Evolutionary conservation across 1,140 invertebrate species (phyloP).

Genomic region (Drosophila santomea): DNA sequence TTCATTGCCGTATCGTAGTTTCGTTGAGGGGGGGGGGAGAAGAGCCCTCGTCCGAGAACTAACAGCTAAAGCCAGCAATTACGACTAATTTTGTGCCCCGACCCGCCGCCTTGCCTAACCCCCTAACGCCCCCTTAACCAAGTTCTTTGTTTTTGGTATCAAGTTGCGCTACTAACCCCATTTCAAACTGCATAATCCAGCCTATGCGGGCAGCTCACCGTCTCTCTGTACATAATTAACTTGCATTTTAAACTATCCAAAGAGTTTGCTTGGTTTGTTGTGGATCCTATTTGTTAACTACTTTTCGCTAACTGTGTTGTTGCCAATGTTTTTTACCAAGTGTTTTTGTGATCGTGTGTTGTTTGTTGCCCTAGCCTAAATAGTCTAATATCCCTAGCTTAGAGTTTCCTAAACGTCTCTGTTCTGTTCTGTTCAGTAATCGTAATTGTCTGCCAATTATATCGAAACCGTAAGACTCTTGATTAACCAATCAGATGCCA

Average conservation of each 20-base stretch:
- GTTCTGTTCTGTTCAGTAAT: constrained; percentile 43
- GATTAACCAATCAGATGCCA: constrained; percentile 40
- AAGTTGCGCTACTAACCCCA: constrained; percentile 57
- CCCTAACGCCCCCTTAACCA: constrained; percentile 1
- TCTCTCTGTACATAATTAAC: constrained; percentile 16
- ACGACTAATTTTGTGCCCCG: constrained; percentile 49
- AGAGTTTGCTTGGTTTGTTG: constrained; percentile 53
- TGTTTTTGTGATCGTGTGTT: constrained; percentile 30
- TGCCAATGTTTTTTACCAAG: constrained; percentile 31
- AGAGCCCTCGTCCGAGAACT: constrained; percentile 26
- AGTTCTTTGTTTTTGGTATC: constrained; percentile 41
- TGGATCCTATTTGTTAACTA: constrained; percentile 39
- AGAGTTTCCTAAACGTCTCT: constrained; percentile 34
- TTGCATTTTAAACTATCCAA: constrained; percentile 43
- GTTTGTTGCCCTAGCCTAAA: constrained; percentile 14
- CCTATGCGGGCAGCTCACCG: constrained; percentile 17
- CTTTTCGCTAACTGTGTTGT: constrained; percentile 56
- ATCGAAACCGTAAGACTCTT: constrained; percentile 37
- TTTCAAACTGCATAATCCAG: constrained; percentile 36
- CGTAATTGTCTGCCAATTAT: constrained; percentile 40
- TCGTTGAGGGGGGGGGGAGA: constrained; percentile 26
- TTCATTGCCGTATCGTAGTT: constrained; percentile 42
- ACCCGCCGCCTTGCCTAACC: constrained; percentile 26
- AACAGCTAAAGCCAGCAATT: constrained; percentile 49
- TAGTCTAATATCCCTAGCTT: constrained; percentile 19